Conservation (phyloP, 30 jellyfish, hydroid and myxozoan species). For the Phacellophora camtschatica region DNA sequence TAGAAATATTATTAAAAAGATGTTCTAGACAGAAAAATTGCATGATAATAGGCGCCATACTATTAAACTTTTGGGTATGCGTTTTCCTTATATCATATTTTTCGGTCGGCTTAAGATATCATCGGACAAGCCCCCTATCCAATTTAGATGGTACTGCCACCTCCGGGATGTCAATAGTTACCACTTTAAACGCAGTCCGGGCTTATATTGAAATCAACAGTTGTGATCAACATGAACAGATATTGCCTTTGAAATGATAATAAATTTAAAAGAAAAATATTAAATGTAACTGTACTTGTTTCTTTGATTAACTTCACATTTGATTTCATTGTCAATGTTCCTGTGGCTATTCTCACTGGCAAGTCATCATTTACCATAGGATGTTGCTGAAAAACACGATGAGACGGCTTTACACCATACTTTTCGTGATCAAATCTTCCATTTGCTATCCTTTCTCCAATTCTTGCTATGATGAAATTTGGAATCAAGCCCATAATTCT, state of each 20-base stretch:
- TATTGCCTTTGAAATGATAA: neutral
- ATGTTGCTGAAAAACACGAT: constrained; percentile 69
- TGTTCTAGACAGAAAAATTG: too few relatives aligned
- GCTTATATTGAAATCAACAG: too few relatives aligned
- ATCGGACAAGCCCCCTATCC: too few relatives aligned
- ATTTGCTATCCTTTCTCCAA: constrained; percentile 40
- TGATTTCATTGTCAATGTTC: constrained; percentile 62
- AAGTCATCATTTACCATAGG: constrained; percentile 89
- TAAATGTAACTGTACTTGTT: constrained; percentile 23
- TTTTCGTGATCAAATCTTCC: constrained; percentile 63
- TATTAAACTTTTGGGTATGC: too few relatives aligned
- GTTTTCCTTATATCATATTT: too few relatives aligned
- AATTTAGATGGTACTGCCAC: too few relatives aligned
- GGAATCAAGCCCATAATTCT: constrained; percentile 56
- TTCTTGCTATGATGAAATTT: neutral
- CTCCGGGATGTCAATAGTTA: too few relatives aligned
- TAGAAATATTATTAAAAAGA: too few relatives aligned
- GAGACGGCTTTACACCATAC: constrained; percentile 72
- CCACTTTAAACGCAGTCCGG: too few relatives aligned
- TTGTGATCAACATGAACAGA: too few relatives aligned
- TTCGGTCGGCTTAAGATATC: too few relatives aligned
- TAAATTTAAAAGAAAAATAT: neutral
- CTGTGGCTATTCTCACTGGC: constrained; percentile 72
- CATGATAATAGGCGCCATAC: too few relatives aligned
- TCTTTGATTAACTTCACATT: constrained; percentile 58